Evolutionary conservation across 2,797 vertebrate genomes (phyloP).

Genomic region (Calcarius lapponicus): DNA sequence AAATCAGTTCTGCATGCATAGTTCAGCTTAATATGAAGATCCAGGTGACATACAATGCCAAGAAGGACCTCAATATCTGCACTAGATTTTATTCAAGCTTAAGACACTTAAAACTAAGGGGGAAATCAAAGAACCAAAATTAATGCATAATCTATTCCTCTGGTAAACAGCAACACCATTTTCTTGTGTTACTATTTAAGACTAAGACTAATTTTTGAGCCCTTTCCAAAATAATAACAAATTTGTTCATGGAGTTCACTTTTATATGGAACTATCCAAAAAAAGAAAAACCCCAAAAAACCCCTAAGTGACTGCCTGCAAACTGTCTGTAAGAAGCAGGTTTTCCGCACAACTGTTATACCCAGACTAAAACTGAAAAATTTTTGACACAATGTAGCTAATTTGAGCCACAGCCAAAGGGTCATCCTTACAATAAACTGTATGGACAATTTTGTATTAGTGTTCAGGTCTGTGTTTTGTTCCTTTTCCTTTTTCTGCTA

Average conservation of each 20-base stretch:
- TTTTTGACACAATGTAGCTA: neutral
- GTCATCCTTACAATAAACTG: neutral
- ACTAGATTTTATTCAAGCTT: neutral
- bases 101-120: neutral
- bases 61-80: neutral
- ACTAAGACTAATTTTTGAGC: neutral
- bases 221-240: neutral
- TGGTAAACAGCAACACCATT: neutral
- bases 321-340: rapidly evolving
- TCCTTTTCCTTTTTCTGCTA: neutral
- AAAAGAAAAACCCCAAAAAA: neutral
- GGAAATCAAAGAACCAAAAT: neutral
- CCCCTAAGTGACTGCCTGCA: neutral
- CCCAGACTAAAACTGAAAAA: neutral
- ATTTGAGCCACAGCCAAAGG: neutral
- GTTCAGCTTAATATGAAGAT: neutral
- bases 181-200: neutral
- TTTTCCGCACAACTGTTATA: neutral
- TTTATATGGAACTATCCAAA: neutral
- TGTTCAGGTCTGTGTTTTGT: neutral
- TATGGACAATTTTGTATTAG: neutral
- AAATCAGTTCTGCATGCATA: neutral
- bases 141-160: neutral
- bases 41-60: neutral
- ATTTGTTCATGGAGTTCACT: neutral